phyloP scores from a whole-genome alignment of 2,113 vertebrate species.

The Nestor notabilis region DNA sequence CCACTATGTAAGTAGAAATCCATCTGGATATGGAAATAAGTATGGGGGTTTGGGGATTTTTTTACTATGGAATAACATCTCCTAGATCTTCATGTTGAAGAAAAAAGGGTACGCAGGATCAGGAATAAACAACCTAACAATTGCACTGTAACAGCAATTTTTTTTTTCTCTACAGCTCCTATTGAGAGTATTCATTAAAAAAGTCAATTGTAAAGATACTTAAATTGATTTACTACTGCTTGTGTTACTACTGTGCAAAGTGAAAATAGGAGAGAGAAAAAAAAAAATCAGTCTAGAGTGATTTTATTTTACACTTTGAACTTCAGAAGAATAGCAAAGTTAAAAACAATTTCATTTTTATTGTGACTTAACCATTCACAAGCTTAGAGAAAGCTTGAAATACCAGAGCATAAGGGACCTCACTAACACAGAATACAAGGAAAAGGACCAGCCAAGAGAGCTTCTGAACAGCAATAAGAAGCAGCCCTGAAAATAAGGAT shows the following conservation, averaged over 20 bases:
- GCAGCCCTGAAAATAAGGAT: not conserved
- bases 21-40: not conserved
- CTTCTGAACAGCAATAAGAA: not conserved
- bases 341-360: not conserved
- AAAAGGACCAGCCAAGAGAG: not conserved
- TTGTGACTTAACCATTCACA: not conserved
- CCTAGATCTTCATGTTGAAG: accelerated
- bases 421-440: not conserved
- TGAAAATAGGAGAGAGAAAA: not conserved
- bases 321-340: not conserved
- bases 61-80: not conserved
- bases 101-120: accelerated
- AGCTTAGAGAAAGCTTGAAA: not conserved
- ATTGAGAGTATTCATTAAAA: not conserved
- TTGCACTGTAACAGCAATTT: not conserved
- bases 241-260: not conserved
- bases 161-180: not conserved
- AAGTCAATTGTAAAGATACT: not conserved
- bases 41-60: not conserved
- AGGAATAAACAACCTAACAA: not conserved
- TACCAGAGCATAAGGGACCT: not conserved
- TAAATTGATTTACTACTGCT: not conserved
- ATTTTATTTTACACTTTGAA: not conserved
- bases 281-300: not conserved
- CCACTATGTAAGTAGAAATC: not conserved